Evolutionary conservation across 2,888 invertebrate species (phyloP).

Genomic region (Rhagophthalmus giganteus): DNA sequence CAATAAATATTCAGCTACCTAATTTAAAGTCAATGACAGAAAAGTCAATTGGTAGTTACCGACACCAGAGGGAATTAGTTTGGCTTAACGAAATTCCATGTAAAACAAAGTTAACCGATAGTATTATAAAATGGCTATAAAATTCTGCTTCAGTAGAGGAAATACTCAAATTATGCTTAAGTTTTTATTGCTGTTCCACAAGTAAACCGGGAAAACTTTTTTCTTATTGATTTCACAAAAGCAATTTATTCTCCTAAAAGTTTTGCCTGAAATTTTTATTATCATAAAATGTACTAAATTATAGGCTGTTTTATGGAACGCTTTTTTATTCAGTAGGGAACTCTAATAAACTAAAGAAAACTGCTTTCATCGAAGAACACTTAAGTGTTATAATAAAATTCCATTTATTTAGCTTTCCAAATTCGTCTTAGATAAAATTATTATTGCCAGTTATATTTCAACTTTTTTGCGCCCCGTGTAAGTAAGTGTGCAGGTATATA

Average conservation of each 20-base stretch:
- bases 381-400: not conserved
- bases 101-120: not conserved
- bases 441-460: too few relatives aligned
- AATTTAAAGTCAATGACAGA: too few relatives aligned
- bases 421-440: too few relatives aligned
- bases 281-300: constrained; percentile 26
- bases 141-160: constrained; percentile 6
- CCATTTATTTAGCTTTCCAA: not conserved
- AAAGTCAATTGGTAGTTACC: not conserved
- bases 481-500: too few relatives aligned
- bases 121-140: not conserved
- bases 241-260: constrained; percentile 25
- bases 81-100: not conserved
- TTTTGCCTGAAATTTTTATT: constrained; percentile 28
- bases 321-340: constrained; percentile 11
- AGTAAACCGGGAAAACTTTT: constrained; percentile 23
- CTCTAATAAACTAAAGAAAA: constrained; percentile 6
- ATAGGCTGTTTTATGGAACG: constrained; percentile 22
- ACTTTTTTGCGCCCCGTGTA: too few relatives aligned
- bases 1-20: not conserved
- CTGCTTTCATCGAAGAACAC: not conserved
- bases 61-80: not conserved
- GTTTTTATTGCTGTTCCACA: constrained; percentile 22
- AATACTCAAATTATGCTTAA: constrained; percentile 22
- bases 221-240: constrained; percentile 27